Conservation (phyloP, 2,797 vertebrate genomes). For the Chanos chanos region DNA sequence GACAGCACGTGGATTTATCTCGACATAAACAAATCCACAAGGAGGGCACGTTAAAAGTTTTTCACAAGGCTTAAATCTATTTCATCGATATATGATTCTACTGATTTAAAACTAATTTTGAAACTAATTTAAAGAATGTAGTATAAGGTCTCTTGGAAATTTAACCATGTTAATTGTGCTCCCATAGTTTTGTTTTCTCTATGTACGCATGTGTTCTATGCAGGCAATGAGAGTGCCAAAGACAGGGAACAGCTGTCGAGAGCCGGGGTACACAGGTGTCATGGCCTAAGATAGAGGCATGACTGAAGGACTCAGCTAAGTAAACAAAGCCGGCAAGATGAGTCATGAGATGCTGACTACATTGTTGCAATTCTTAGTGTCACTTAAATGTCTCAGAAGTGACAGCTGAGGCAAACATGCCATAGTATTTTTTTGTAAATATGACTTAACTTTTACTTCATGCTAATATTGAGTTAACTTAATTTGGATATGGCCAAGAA, state of each 20-base stretch:
- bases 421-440: too few species aligned
- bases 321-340: slow-evolving; percentile 18
- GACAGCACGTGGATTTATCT: slow-evolving; percentile 7
- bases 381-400: too few species aligned
- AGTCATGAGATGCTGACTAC: too few species aligned
- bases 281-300: slow-evolving; percentile 10
- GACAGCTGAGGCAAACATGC: too few species aligned
- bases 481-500: too few species aligned
- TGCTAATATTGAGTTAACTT: too few species aligned
- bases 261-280: slow-evolving; percentile 51
- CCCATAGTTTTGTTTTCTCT: too few species aligned
- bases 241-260: slow-evolving; percentile 54
- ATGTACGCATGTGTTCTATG: background rate
- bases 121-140: background rate
- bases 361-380: too few species aligned
- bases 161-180: too few species aligned
- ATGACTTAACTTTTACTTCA: too few species aligned
- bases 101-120: background rate
- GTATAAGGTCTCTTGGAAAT: background rate
- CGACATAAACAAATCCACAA: background rate
- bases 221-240: slow-evolving; percentile 4
- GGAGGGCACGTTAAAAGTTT: too few species aligned
- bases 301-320: slow-evolving; percentile 11
- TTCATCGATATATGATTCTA: slow-evolving; percentile 1
- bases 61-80: background rate